These are phyloP conservation scores for Aeoliscus strigatus DNA, from an alignment of 2,797 vertebrate species.

Conservation along the genomic window DNA sequence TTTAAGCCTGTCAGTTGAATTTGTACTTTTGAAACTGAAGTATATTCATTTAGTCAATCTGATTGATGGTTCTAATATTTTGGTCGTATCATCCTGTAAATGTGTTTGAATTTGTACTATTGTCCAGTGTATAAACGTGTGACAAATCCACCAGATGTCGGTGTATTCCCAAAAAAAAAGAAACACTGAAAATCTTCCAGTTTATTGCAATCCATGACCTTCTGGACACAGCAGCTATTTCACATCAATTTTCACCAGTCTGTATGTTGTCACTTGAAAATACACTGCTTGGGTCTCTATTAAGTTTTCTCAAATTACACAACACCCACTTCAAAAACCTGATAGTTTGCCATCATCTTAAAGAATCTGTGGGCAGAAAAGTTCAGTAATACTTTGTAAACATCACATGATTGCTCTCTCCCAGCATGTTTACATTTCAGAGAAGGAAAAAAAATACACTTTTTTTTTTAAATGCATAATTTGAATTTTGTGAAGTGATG, in stretches of 20 bases:
- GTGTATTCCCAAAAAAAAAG: background rate
- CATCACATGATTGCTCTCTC: constrained; percentile 27
- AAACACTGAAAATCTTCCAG: constrained; percentile 52
- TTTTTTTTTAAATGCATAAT: constrained; percentile 24
- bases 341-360: constrained; percentile 32
- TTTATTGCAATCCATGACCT: constrained; percentile 70
- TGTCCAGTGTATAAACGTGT: too few relatives aligned
- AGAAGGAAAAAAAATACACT: constrained; percentile 29
- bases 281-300: constrained; percentile 27
- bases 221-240: constrained; percentile 52
- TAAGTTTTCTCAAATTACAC: constrained; percentile 46
- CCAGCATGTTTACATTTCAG: constrained; percentile 15
- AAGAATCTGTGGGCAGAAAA: constrained; percentile 32
- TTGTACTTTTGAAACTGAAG: too few relatives aligned
- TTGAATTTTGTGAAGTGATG: constrained; percentile 26
- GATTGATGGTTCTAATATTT: too few relatives aligned
- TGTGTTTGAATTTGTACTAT: too few relatives aligned
- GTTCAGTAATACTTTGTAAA: constrained; percentile 63
- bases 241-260: constrained; percentile 29
- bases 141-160: too few relatives aligned
- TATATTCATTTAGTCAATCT: too few relatives aligned
- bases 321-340: constrained; percentile 41
- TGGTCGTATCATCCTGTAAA: too few relatives aligned
- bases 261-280: constrained; percentile 35
- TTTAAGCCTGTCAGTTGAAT: too few relatives aligned